These are phyloP conservation scores for Tetrapedia diversipes DNA, from an alignment of 2,888 invertebrate species.

Conservation along the genomic window DNA sequence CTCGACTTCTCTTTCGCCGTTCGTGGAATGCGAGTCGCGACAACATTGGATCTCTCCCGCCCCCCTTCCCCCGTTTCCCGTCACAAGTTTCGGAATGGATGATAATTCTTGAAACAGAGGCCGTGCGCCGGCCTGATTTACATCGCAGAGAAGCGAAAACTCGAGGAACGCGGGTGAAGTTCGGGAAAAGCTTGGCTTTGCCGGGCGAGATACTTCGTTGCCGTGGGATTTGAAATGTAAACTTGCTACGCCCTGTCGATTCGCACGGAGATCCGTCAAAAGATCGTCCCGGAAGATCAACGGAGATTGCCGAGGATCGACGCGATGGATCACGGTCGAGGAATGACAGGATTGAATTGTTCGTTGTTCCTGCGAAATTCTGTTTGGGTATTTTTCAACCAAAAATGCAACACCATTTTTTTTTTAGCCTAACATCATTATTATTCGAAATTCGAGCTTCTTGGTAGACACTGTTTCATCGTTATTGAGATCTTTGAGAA, in stretches of 20 bases:
- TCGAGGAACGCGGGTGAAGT: constrained; percentile 35
- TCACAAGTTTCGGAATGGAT: constrained; percentile 48
- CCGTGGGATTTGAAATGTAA: background rate
- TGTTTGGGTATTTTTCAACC: too few relatives aligned
- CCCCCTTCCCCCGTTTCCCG: too few relatives aligned
- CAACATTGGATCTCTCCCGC: constrained; percentile 17
- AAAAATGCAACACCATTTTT: too few relatives aligned
- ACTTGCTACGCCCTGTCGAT: constrained; percentile 6
- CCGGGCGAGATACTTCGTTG: constrained; percentile 3
- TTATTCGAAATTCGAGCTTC: too few relatives aligned
- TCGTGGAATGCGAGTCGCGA: constrained; percentile 21
- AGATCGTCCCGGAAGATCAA: background rate
- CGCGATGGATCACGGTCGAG: too few relatives aligned
- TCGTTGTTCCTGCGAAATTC: too few relatives aligned
- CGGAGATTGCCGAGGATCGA: background rate
- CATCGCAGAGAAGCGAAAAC: constrained; percentile 33
- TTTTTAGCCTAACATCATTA: too few relatives aligned
- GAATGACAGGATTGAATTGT: too few relatives aligned
- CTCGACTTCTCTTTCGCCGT: background rate
- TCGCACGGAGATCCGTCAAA: background rate
- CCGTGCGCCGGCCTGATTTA: constrained; percentile 14
- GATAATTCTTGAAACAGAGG: constrained; percentile 49
- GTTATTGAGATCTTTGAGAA: too few relatives aligned
- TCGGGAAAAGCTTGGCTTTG: constrained; percentile 4
- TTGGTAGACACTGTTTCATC: too few relatives aligned